phyloP scores from a whole-genome alignment of 2,888 invertebrate species.

The Acleris sparsana region DNA sequence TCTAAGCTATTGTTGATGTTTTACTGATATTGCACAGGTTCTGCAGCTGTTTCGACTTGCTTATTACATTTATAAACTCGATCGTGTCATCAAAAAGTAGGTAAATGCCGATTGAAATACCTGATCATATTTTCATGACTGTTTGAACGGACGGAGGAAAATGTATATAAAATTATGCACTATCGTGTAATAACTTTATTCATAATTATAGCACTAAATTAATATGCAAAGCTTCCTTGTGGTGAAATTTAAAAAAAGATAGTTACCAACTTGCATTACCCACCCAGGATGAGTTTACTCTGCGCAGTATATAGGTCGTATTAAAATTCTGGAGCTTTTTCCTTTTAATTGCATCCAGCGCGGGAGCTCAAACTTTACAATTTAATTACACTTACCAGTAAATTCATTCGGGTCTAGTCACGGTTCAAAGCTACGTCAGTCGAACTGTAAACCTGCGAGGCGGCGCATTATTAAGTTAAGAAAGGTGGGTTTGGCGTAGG shows the following conservation, averaged over 20 bases:
- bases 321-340: constrained; percentile 61
- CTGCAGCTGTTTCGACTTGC: constrained; percentile 39
- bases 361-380: constrained; percentile 62
- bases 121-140: too few species aligned
- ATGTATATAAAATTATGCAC: too few species aligned
- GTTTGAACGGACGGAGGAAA: neutral
- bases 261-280: constrained; percentile 11
- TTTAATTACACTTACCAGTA: constrained; percentile 65
- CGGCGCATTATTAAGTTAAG: constrained; percentile 4
- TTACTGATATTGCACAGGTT: constrained; percentile 43
- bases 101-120: too few species aligned
- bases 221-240: constrained; percentile 8
- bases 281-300: constrained; percentile 9
- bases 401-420: constrained; percentile 52
- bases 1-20: constrained; percentile 56
- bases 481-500: neutral
- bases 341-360: constrained; percentile 57
- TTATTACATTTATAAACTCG: neutral
- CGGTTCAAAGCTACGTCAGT: constrained; percentile 35
- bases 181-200: too few species aligned
- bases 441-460: neutral
- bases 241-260: constrained; percentile 14
- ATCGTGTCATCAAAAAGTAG: neutral
- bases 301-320: constrained; percentile 42
- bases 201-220: neutral